Evolutionary conservation across 1,140 invertebrate species (phyloP).

Genomic region (Chrysopa pallens): DNA sequence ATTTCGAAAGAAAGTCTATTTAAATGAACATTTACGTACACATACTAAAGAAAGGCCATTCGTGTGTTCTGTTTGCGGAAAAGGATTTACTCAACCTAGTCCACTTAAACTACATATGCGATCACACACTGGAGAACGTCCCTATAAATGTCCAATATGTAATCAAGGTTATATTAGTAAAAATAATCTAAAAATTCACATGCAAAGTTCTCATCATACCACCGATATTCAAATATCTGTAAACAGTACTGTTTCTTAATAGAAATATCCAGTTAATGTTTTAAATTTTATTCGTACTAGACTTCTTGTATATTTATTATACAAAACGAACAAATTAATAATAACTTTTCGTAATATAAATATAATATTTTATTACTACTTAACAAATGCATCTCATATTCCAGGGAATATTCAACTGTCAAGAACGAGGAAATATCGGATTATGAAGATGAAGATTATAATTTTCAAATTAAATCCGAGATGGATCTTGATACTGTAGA

Average conservation of each 20-base stretch:
- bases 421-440: no score
- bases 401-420: no score
- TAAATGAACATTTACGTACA: constrained; percentile 22
- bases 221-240: constrained; percentile 5
- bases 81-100: constrained; percentile 28
- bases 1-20: constrained; percentile 23
- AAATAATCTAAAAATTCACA: neutral
- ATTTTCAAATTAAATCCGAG: no score
- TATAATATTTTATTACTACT: no score
- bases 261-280: no score
- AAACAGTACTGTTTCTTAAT: neutral
- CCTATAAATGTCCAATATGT: neutral
- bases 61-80: constrained; percentile 25
- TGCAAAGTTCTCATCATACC: constrained; percentile 4
- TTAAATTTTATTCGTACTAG: no score
- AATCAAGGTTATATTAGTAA: neutral
- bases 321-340: no score
- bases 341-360: no score
- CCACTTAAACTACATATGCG: constrained; percentile 29
- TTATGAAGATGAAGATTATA: no score
- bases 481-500: no score
- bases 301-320: no score
- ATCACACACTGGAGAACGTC: constrained; percentile 19
- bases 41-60: constrained; percentile 21
- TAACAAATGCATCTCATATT: no score